Evolutionary conservation across 2,888 invertebrate genomes (phyloP), one percentile per base, ranked within the genome.

Genomic region (Galeruca laticollis): DNA sequence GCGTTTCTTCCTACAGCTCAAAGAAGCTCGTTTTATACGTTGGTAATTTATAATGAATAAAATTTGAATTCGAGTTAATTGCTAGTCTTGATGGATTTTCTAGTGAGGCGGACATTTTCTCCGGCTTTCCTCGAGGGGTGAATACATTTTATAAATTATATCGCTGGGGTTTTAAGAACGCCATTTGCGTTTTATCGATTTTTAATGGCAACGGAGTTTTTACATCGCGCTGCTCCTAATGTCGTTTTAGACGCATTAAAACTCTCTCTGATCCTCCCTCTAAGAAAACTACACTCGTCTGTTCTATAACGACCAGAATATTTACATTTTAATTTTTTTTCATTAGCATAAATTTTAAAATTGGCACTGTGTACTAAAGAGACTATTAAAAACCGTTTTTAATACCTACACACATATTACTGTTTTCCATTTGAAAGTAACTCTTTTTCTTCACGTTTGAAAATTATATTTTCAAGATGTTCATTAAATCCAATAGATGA

Each of bases 21-120:
- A 84, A 84, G 84, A 84, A 84, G 82, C 82, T 81, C 83, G 83
- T 84, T 84, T 84, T 84, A 83, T 84, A 84, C 83, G 82, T 82
- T 83, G 83, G 85, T 84, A 85, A 85, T 85, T 85, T 85, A 85
- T 85, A 85, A 85, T 85, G 85, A 85, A 85, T 85, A 85, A 85
- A 85, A 85, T 85, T 85, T 84, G 84, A 85, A 85, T 85, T 85
- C 84, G 82, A 84, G 84, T 85, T 85, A 85, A 85, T 85, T 85
- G 84, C 85, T 80, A 84, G 83, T 82, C 84, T 83, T 85, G 84
- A 84, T 84, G 84, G 84, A 83, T 84, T 84, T 83, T 83, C 82
- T 81, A 77, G 80, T 73, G 74, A 79, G 81, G 82, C 81, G 82
- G 82, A 82, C 82, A 81, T 81, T 82, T 82, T 81, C 80, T 77